These are phyloP conservation scores for Catagonus wagneri DNA, from an alignment of 2,113 vertebrate genomes.

Conservation along the genomic window DNA sequence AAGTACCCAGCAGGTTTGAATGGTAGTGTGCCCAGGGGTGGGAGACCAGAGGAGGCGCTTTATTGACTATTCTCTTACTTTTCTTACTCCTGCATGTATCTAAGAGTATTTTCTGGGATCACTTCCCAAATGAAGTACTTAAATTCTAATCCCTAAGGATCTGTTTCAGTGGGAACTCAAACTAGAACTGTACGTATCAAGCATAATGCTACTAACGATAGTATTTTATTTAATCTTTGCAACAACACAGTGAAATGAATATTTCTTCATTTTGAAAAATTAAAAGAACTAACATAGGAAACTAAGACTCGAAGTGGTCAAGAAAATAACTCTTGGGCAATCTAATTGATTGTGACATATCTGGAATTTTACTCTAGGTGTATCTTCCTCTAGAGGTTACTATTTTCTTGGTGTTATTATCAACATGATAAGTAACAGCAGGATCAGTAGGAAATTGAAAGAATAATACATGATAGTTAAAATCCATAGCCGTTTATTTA, in stretches of 20 bases:
- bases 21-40: not conserved
- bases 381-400: not conserved
- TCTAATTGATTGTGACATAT: not conserved
- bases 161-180: not conserved
- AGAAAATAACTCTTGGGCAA: not conserved
- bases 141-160: not conserved
- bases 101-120: not conserved
- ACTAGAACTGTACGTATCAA: not conserved
- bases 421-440: not conserved
- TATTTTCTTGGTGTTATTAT: not conserved
- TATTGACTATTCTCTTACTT: not conserved
- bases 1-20: not conserved
- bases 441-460: conserved; percentile 4
- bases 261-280: conserved; percentile 28
- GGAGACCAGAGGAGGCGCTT: not conserved
- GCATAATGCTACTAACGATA: not conserved
- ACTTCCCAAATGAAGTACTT: not conserved
- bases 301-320: not conserved
- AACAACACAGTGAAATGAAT: not conserved
- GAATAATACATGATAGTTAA: conserved; percentile 16
- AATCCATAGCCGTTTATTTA: conserved; percentile 40
- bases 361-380: not conserved
- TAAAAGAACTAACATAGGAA: not conserved
- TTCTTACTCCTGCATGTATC: not conserved
- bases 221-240: conserved; percentile 27